Conservation (phyloP, 1,140 invertebrate species). For the Diorhabda elongata region DNA sequence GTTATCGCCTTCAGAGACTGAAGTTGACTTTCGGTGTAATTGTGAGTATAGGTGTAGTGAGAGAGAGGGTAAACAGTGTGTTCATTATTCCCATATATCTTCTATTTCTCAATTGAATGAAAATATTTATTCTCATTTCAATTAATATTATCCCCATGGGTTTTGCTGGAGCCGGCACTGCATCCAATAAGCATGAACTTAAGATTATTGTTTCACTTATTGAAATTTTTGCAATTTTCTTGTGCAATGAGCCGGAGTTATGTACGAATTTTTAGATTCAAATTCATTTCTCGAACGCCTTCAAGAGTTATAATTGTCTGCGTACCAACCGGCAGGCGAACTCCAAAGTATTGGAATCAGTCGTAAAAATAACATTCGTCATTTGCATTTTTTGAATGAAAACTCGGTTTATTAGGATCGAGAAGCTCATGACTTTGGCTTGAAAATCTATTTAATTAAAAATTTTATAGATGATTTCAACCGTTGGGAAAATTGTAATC, state of each 20-base stretch:
- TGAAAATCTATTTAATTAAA: too few species aligned
- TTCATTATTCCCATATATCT: too few species aligned
- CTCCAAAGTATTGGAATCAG: neutral
- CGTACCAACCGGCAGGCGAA: neutral
- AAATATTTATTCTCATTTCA: too few species aligned
- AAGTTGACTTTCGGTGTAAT: too few species aligned
- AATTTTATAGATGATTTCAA: too few species aligned
- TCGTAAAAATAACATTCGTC: neutral
- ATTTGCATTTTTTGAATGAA: neutral
- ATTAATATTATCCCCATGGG: too few species aligned
- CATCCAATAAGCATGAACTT: neutral
- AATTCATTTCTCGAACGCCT: neutral
- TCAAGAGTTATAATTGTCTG: neutral
- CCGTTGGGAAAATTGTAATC: too few species aligned
- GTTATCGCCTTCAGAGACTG: too few species aligned
- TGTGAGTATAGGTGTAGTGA: too few species aligned
- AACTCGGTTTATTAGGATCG: neutral
- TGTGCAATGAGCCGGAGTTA: neutral
- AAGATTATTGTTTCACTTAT: neutral
- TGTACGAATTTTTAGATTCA: slow-evolving; percentile 1
- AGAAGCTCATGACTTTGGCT: too few species aligned
- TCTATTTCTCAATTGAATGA: too few species aligned
- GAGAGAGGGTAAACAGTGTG: too few species aligned
- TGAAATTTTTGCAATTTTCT: slow-evolving; percentile 3
- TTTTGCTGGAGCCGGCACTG: neutral